Conservation (phyloP, 64 coral and sea anemone species). For the Orbicella faveolata region DNA sequence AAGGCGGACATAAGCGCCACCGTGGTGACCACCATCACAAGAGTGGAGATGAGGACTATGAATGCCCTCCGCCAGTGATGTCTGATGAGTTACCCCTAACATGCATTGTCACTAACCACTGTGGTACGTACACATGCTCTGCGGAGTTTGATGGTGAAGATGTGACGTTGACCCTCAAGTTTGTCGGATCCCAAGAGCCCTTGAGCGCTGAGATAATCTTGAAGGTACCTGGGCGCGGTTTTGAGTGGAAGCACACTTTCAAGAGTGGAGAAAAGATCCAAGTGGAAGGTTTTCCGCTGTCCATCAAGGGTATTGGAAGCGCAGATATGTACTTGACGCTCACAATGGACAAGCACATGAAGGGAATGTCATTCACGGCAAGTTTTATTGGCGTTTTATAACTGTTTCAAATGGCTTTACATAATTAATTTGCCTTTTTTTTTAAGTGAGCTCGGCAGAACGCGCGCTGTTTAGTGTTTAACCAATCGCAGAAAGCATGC, state of each 20-base stretch:
- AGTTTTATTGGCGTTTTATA: not conserved
- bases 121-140: not conserved
- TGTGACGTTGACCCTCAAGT: not conserved
- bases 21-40: not conserved
- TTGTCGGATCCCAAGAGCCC: not conserved
- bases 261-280: slow-evolving; percentile 14
- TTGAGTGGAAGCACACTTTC: slow-evolving; percentile 9
- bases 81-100: not conserved
- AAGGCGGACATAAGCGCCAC: slow-evolving; percentile 13
- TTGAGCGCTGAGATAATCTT: not conserved
- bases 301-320: not conserved
- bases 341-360: not conserved
- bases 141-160: not conserved
- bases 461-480: too few species aligned
- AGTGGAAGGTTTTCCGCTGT: not conserved
- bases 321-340: not conserved
- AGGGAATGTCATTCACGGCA: slow-evolving; percentile 6
- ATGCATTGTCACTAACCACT: not conserved
- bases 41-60: not conserved
- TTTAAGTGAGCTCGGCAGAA: too few species aligned
- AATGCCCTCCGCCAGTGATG: not conserved
- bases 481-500: too few species aligned
- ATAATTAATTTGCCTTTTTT: too few species aligned
- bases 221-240: not conserved
- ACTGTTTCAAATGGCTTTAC: too few species aligned